Percentiles rank a stretch among this genome's conserved stretches.
Conservation (phyloP, 2,797 vertebrate genomes). For the Threskiornis aethiopicus region DNA sequence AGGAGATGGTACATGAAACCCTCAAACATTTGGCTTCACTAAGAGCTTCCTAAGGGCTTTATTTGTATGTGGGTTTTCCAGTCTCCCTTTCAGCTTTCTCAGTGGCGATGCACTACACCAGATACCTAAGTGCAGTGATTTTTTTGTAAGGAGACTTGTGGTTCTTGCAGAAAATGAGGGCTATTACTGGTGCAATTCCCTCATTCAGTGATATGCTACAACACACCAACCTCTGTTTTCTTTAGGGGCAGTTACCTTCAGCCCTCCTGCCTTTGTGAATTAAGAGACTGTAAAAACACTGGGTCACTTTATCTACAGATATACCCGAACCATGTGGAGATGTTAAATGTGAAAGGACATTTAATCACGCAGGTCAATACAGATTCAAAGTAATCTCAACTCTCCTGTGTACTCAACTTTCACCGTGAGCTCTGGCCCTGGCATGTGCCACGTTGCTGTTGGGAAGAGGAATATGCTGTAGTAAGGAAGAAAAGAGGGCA, state of each 20-base stretch:
- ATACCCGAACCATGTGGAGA: rapidly evolving
- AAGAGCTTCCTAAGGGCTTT: background rate
- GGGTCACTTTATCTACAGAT: background rate
- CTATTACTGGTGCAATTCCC: background rate
- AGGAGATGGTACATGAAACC: background rate
- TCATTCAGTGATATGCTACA: background rate
- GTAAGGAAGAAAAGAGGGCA: background rate
- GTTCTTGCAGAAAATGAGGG: background rate
- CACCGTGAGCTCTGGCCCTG: background rate
- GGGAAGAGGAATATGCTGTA: rapidly evolving
- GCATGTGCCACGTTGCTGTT: rapidly evolving
- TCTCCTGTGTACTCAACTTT: background rate
- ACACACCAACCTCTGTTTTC: background rate
- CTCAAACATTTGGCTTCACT: background rate
- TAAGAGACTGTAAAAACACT: background rate
- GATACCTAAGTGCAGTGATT: background rate
- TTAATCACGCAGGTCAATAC: background rate
- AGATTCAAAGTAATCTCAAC: background rate
- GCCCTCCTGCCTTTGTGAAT: background rate
- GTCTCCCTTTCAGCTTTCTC: background rate
- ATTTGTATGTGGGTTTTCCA: background rate
- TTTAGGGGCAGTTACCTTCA: background rate
- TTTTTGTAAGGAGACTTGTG: background rate
- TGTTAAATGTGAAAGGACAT: background rate
- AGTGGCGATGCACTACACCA: background rate